These are phyloP conservation scores for Platichthys stellatus DNA, from an alignment of 2,113 vertebrate species.

Conservation along the genomic window DNA sequence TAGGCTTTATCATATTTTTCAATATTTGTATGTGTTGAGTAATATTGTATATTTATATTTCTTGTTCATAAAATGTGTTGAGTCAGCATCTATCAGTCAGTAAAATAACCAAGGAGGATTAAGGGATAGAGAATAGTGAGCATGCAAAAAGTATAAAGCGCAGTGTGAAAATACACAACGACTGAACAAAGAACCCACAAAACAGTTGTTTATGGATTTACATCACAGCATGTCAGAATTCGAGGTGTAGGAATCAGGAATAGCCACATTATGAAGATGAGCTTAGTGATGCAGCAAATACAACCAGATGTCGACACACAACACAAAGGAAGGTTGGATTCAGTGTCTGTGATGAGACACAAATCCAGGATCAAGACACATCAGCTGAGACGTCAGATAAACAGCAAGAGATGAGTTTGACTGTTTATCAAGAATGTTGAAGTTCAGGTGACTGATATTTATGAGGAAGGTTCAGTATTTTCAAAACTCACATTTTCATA, in stretches of 20 bases:
- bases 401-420: slow-evolving; percentile 23
- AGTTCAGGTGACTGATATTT: slow-evolving; percentile 4
- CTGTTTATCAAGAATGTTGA: slow-evolving; percentile 1
- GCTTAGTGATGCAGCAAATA: slow-evolving; percentile 73
- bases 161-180: background rate
- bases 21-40: background rate
- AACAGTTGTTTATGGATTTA: background rate
- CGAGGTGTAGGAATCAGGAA: background rate
- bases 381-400: background rate
- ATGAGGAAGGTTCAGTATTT: slow-evolving; percentile 59
- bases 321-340: slow-evolving; percentile 19
- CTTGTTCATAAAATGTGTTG: too few relatives aligned
- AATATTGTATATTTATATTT: background rate
- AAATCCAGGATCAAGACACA: slow-evolving; percentile 10
- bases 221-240: background rate
- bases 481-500: slow-evolving; percentile 20
- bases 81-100: too few relatives aligned
- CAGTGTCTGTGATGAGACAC: background rate
- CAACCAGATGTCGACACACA: slow-evolving; percentile 7
- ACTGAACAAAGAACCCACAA: background rate
- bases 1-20: background rate
- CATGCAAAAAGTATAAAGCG: slow-evolving; percentile 24
- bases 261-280: slow-evolving; percentile 8
- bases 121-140: background rate
- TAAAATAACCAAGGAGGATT: too few relatives aligned